A percentile compares a stretch with the other conserved stretches of the same genome.
Evolutionary conservation across 2,888 invertebrate genomes (phyloP).

Genomic region (Eupithecia subumbrata): DNA sequence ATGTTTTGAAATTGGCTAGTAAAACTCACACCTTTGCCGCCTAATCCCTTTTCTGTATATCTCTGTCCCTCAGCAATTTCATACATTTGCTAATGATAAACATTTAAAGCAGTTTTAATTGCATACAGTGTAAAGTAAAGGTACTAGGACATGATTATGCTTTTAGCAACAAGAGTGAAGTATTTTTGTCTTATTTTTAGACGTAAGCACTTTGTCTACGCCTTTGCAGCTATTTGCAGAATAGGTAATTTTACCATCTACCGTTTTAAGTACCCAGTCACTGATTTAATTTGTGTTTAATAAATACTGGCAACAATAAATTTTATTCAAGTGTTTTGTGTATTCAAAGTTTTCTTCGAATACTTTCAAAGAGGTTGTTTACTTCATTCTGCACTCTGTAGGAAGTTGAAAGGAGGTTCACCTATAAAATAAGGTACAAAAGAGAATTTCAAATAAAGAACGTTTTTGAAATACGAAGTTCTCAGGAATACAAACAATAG

Average conservation of each 20-base stretch:
- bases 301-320: background rate
- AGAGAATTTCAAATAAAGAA: background rate
- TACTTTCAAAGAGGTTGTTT: background rate
- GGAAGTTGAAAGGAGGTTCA: background rate
- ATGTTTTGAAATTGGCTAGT: slow-evolving; percentile 1
- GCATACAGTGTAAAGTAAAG: slow-evolving; percentile 34
- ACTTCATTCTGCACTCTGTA: background rate
- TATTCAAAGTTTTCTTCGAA: background rate
- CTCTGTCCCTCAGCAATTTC: slow-evolving; percentile 28
- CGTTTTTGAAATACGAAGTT: slow-evolving; percentile 1
- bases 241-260: background rate
- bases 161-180: slow-evolving; percentile 37
- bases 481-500: slow-evolving; percentile 22
- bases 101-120: slow-evolving; percentile 44
- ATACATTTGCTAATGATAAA: slow-evolving; percentile 41
- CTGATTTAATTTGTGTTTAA: background rate
- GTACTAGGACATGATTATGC: slow-evolving; percentile 39
- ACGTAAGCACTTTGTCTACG: slow-evolving; percentile 14
- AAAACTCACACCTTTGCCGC: slow-evolving; percentile 19
- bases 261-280: background rate
- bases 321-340: background rate
- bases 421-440: background rate
- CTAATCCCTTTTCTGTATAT: slow-evolving; percentile 21
- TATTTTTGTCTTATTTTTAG: slow-evolving; percentile 38
- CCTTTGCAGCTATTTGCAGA: background rate